Conservation (phyloP, 2,888 invertebrate genomes). For the Digitonthophagus gazella region DNA sequence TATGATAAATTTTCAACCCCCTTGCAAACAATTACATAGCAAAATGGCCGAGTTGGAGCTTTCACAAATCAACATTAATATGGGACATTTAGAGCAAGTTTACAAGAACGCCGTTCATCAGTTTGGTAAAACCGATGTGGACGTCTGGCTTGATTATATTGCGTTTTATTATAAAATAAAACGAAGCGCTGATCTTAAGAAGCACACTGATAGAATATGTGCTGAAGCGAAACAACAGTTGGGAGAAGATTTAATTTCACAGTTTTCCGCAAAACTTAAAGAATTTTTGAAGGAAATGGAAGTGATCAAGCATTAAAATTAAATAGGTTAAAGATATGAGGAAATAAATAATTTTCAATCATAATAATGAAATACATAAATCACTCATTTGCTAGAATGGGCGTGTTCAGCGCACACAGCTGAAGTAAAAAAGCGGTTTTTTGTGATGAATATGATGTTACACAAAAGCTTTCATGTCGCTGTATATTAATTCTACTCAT, state of each 20-base stretch:
- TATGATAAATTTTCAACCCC: slow-evolving; percentile 47
- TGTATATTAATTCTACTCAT: no score
- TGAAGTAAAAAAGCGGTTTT: no score
- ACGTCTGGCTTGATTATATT: slow-evolving; percentile 65
- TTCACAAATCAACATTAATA: neutral
- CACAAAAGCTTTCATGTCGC: no score
- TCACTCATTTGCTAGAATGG: no score
- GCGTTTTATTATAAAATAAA: neutral
- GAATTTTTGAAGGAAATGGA: neutral
- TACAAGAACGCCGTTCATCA: slow-evolving; percentile 45
- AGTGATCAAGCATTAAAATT: neutral
- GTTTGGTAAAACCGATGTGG: slow-evolving; percentile 64
- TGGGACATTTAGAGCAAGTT: neutral
- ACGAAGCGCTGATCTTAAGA: neutral
- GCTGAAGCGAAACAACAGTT: neutral
- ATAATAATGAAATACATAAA: no score
- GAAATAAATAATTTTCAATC: no score
- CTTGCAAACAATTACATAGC: slow-evolving; percentile 43
- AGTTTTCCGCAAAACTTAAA: neutral
- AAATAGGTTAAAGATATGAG: neutral
- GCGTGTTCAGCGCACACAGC: no score
- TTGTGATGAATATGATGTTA: no score
- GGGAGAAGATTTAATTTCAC: neutral
- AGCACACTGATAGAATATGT: neutral
- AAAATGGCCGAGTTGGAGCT: slow-evolving; percentile 54